Conservation (phyloP, 1,140 invertebrate genomes). For the Subanguina moxae region DNA sequence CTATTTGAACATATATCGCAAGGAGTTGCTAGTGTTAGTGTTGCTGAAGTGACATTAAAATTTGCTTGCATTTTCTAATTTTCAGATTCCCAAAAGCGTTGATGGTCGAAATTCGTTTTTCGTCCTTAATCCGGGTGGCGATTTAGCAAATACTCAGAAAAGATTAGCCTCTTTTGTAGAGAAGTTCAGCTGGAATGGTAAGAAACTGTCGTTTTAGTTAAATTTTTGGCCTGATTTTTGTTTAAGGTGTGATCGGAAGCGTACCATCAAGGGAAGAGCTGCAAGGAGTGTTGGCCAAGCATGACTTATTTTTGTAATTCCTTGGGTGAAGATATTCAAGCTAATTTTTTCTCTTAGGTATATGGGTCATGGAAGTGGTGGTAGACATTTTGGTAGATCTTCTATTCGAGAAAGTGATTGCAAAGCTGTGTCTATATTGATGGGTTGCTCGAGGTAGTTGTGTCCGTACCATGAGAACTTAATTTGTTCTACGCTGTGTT, state of each 20-base stretch:
- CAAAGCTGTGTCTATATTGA: constrained; percentile 47
- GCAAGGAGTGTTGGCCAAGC: constrained; percentile 23
- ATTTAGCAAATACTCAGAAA: constrained; percentile 46
- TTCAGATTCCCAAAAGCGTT: constrained; percentile 46
- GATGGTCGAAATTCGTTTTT: constrained; percentile 48
- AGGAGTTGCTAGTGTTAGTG: too few relatives aligned
- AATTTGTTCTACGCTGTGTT: constrained; percentile 10
- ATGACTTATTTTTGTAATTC: constrained; percentile 52
- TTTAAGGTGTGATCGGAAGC: constrained; percentile 30
- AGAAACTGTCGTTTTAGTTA: too few relatives aligned
- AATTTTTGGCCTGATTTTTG: too few relatives aligned
- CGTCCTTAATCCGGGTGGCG: constrained; percentile 51
- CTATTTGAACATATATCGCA: constrained; percentile 35
- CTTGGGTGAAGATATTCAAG: background rate
- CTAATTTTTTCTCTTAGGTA: constrained; percentile 38
- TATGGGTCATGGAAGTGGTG: constrained; percentile 51
- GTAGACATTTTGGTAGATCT: constrained; percentile 36
- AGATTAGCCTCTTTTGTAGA: constrained; percentile 35
- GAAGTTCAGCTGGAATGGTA: constrained; percentile 35
- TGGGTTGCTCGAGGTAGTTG: constrained; percentile 52
- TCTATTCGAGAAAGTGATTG: constrained; percentile 34
- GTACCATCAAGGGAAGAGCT: constrained; percentile 34
- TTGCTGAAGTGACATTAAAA: too few relatives aligned
- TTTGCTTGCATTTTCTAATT: background rate
- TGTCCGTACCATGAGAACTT: background rate